Base-by-base conservation (phyloP, 2,797 vertebrate species). In the Merluccius polli region DNA sequence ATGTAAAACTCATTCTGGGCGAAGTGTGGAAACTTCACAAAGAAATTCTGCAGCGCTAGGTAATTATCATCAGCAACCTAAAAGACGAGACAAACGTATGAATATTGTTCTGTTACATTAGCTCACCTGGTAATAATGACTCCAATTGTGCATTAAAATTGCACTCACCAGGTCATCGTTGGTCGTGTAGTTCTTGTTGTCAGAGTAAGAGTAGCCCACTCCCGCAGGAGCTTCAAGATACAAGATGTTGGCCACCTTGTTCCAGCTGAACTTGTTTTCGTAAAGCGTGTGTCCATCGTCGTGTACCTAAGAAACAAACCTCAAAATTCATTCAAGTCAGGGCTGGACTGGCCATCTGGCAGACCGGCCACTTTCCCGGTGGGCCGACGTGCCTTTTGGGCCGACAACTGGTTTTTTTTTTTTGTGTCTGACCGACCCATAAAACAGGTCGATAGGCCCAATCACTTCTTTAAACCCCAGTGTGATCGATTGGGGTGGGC, bases 151-250 rank as follows among this genome's bases (percentile, higher is more conserved):
- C n/a, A 48, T 24, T 24, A 30, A 5, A n/a, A 30, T 29, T 41
- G 24, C 68, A 73, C 81, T 81, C 69, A 93, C 94, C 89, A 93
- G 81, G 73, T 93, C 75, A 35, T 95, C 94, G 12, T 93, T 78
- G 0, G 93, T 95, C 73, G 80, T 35, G n/a, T 95, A 94, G 13
- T 88, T 81, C 6, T 81, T 1, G 78, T 92, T 87, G 75, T 93
- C 91, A 0, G 94, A 93, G 80, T 92, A 95, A 27, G 94, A 95
- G 78, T 87, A 95, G 16, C 94, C 94, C 15, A 95, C 94, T 24
- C 94, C 94, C 73, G 89, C 94, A 33, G 94, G 94, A 35, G 94
- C 92, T 70, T 95, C 94, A 3, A 95, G 63, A 78, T 95, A 95
- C 59, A 95, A 70, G 44, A 95, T 1, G 59, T 94, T 95, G 80